These are phyloP conservation scores for Hypsopygia costalis DNA, from an alignment of 2,888 invertebrate genomes.

Conservation along the genomic window DNA sequence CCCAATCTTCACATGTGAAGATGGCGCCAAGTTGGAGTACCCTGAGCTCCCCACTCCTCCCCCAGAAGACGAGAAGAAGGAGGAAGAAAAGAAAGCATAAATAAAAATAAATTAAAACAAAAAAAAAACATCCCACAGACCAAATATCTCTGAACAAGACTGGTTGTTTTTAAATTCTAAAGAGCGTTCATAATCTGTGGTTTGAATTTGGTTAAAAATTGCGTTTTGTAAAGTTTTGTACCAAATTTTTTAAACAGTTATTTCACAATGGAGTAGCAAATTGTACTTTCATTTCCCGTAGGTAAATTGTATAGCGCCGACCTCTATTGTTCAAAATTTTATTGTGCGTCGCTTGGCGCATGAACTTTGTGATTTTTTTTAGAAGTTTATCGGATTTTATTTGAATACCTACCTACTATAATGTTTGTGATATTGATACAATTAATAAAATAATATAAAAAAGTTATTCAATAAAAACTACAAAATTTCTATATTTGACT, in stretches of 20 bases:
- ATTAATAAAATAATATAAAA: constrained; percentile 46
- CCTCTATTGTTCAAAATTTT: constrained; percentile 14
- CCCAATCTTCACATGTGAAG: constrained; percentile 91
- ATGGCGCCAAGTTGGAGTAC: constrained; percentile 91
- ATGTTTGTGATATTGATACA: constrained; percentile 71
- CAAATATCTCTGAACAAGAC: constrained; percentile 8
- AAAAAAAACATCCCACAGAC: constrained; percentile 14
- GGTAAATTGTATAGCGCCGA: constrained; percentile 17
- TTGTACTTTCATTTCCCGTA: constrained; percentile 57
- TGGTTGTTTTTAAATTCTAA: constrained; percentile 12
- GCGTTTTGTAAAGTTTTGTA: constrained; percentile 39
- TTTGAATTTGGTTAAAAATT: constrained; percentile 39
- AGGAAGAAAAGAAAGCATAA: constrained; percentile 61
- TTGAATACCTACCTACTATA: constrained; percentile 66
- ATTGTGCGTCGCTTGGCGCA: constrained; percentile 5
- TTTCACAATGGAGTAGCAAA: constrained; percentile 14
- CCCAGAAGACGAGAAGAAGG: constrained; percentile 55
- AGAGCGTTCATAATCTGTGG: constrained; percentile 13
- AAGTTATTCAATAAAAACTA: constrained; percentile 76
- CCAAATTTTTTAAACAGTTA: constrained; percentile 15
- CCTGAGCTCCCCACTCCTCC: constrained; percentile 85
- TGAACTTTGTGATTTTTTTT: constrained; percentile 42
- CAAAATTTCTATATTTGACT: constrained; percentile 56
- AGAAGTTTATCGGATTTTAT: constrained; percentile 68
- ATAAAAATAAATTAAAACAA: constrained; percentile 21